These are phyloP conservation scores for Phaonia tiefii DNA, from an alignment of 2,888 invertebrate genomes.

Conservation along the genomic window DNA sequence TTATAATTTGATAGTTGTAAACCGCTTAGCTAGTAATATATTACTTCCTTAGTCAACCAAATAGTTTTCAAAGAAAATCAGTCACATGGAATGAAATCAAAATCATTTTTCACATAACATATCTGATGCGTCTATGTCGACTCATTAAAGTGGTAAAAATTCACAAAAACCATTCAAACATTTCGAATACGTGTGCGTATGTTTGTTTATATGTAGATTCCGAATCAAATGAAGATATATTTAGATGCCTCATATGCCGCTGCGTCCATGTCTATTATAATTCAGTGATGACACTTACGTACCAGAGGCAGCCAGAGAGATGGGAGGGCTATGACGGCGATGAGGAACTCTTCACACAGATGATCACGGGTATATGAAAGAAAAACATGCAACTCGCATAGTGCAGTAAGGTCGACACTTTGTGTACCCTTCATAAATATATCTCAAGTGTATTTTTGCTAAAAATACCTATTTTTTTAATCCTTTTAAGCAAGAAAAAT, in stretches of 20 bases:
- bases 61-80: background rate
- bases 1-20: constrained; percentile 1
- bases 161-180: constrained; percentile 11
- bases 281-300: constrained; percentile 74
- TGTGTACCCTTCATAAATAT: too few relatives aligned
- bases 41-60: background rate
- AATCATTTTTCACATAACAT: constrained; percentile 61
- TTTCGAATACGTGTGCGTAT: background rate
- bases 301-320: constrained; percentile 58
- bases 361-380: background rate
- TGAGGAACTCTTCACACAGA: constrained; percentile 13
- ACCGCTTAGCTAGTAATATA: constrained; percentile 17
- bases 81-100: constrained; percentile 21
- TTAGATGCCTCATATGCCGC: constrained; percentile 74
- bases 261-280: constrained; percentile 73
- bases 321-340: constrained; percentile 20
- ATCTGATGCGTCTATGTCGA: constrained; percentile 73
- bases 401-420: too few relatives aligned
- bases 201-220: background rate
- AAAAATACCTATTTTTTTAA: too few relatives aligned
- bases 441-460: too few relatives aligned
- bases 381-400: constrained; percentile 59
- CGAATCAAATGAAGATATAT: constrained; percentile 73
- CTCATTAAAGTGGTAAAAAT: constrained; percentile 76
- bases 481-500: too few relatives aligned